A percentile compares a stretch with the other conserved stretches of the same genome.
Evolutionary conservation across 2,888 invertebrate species (phyloP).

Genomic region (Monoplex corrugatus): DNA sequence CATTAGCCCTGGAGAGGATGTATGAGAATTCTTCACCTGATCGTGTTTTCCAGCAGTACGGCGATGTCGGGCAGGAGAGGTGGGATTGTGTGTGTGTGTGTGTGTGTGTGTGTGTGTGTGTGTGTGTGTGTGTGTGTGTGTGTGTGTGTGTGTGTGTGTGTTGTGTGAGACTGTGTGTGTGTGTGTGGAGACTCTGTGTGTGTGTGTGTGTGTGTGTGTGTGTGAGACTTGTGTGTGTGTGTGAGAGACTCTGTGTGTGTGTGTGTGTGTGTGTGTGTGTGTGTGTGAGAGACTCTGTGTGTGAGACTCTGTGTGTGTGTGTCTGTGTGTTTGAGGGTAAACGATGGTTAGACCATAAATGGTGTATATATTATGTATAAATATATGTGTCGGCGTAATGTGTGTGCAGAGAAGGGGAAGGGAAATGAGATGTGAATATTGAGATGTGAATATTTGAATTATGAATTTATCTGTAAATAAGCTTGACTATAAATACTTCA

Average conservation of each 20-base stretch:
- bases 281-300: neutral
- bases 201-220: neutral
- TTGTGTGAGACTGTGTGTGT: neutral
- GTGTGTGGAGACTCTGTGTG: neutral
- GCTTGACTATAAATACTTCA: too few relatives aligned
- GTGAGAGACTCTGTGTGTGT: neutral
- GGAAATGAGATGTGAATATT: too few relatives aligned
- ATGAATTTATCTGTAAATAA: too few relatives aligned
- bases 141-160: neutral
- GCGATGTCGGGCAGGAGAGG: constrained; percentile 41
- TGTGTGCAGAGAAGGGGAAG: too few relatives aligned
- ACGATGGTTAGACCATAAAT: neutral
- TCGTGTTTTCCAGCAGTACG: constrained; percentile 41
- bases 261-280: neutral
- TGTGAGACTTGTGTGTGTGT: neutral
- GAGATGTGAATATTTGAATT: too few relatives aligned
- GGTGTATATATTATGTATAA: neutral
- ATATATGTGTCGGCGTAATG: too few relatives aligned
- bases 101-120: neutral
- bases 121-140: neutral
- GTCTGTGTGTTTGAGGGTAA: neutral
- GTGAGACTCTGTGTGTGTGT: neutral
- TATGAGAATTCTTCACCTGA: constrained; percentile 18
- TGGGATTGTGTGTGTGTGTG: neutral
- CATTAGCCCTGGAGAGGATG: constrained; percentile 32